Evolutionary conservation across 2,797 vertebrate species (phyloP).

Genomic region (Siniperca scherzeri): DNA sequence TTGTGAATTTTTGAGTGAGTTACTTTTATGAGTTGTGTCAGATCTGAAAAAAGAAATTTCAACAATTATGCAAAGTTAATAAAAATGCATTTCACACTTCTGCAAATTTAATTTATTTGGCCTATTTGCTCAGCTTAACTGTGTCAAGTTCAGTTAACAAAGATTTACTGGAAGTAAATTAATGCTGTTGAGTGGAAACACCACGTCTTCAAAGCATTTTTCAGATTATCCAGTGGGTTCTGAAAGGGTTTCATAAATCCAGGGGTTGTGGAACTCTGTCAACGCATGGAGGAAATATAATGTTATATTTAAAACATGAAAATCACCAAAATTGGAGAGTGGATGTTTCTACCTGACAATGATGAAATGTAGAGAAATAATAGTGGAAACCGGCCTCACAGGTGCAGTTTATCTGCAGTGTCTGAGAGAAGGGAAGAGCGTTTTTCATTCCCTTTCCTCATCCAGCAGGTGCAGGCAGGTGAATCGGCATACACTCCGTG

Average conservation of each 20-base stretch:
- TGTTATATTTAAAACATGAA: conserved; percentile 51
- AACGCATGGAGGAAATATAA: background rate
- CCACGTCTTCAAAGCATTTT: conserved; percentile 4
- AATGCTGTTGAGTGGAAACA: conserved; percentile 24
- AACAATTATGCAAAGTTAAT: conserved; percentile 17
- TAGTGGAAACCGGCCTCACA: background rate
- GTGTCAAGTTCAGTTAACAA: conserved; percentile 37
- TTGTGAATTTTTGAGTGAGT: background rate
- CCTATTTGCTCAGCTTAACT: conserved; percentile 16
- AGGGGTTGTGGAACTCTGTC: conserved; percentile 8
- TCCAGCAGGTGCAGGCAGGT: conserved; percentile 41
- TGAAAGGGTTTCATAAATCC: conserved; percentile 37
- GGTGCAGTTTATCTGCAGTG: conserved; percentile 17
- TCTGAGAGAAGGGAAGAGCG: background rate
- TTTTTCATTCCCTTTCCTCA: conserved; percentile 24
- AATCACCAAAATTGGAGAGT: conserved; percentile 33
- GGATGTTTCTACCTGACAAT: conserved; percentile 34
- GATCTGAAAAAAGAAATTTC: conserved; percentile 7
- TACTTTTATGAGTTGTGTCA: conserved; percentile 12
- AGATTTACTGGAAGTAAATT: conserved; percentile 20
- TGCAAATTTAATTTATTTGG: conserved; percentile 26
- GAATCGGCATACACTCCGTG: conserved; percentile 17
- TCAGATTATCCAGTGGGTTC: conserved; percentile 33
- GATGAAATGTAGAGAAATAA: conserved; percentile 68
- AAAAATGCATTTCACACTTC: conserved; percentile 18